Percentiles rank a stretch among this genome's conserved stretches.
phyloP scores from a whole-genome alignment of 2,113 vertebrate genomes.

The Smithornis capensis region DNA sequence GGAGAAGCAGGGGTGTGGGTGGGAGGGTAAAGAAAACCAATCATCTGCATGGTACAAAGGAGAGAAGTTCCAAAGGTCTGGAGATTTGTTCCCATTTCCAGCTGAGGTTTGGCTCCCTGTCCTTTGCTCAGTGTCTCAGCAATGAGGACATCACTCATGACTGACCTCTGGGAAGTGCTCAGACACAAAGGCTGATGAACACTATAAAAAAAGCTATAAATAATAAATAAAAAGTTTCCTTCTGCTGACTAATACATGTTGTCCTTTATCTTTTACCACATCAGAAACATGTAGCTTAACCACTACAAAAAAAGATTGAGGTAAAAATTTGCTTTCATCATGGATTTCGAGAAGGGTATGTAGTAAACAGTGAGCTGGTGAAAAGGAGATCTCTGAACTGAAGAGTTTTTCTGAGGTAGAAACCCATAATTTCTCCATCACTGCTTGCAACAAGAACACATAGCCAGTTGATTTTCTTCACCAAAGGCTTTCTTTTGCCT shows the following conservation, averaged over 20 bases:
- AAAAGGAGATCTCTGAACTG: not conserved
- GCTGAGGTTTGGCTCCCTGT: not conserved
- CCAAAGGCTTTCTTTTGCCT: not conserved
- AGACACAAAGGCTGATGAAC: not conserved
- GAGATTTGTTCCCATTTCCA: not conserved
- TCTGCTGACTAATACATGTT: not conserved
- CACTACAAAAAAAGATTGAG: not conserved
- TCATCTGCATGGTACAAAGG: not conserved
- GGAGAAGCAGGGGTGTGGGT: not conserved
- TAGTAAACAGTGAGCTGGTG: not conserved
- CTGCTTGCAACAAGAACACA: not conserved
- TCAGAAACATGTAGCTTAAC: not conserved
- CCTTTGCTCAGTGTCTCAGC: not conserved
- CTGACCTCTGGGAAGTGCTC: not conserved
- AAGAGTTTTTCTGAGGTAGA: not conserved
- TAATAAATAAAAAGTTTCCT: not conserved
- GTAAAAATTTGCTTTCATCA: not conserved
- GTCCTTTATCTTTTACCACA: not conserved
- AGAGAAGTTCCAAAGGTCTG: not conserved
- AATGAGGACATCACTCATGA: not conserved
- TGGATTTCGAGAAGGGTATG: not conserved
- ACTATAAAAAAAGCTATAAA: not conserved
- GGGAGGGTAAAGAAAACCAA: not conserved
- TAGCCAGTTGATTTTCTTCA: not conserved
- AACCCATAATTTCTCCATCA: not conserved